phyloP scores from a whole-genome alignment of 2,113 vertebrate species.

The Limanda limanda region DNA sequence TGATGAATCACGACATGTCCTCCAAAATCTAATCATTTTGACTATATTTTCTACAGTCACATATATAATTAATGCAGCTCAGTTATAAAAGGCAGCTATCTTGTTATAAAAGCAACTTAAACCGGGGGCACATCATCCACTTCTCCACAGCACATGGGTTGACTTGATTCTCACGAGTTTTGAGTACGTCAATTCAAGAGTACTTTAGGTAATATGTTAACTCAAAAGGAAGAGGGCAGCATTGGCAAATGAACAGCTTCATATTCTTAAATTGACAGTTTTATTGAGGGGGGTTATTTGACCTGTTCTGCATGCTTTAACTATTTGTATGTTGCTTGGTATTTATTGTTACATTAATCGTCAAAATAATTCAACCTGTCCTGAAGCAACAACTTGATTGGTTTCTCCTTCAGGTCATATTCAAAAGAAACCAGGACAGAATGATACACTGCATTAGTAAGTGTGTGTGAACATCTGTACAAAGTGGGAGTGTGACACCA shows the following conservation, averaged over 20 bases:
- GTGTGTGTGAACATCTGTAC: no score
- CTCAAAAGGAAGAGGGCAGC: neutral
- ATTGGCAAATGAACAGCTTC: constrained; percentile 2
- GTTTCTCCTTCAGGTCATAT: neutral
- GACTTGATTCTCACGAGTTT: no score
- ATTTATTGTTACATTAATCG: no score
- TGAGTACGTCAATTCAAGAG: neutral
- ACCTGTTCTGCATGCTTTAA: neutral
- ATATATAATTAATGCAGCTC: constrained; percentile 8
- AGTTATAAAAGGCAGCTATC: constrained; percentile 10
- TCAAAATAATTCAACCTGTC: no score
- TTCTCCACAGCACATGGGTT: neutral
- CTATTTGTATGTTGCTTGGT: no score
- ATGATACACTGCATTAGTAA: no score
- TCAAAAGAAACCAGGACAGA: no score
- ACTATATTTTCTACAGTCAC: constrained; percentile 4
- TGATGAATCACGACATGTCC: no score
- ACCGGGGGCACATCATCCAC: neutral
- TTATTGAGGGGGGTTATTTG: neutral
- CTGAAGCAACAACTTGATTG: neutral
- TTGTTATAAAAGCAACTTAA: neutral
- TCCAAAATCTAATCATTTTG: constrained; percentile 2
- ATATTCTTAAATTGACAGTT: neutral
- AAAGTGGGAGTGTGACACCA: no score
- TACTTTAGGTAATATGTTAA: neutral